Evolutionary conservation across 2,113 vertebrate species (phyloP).

Genomic region (Piaya cayana): DNA sequence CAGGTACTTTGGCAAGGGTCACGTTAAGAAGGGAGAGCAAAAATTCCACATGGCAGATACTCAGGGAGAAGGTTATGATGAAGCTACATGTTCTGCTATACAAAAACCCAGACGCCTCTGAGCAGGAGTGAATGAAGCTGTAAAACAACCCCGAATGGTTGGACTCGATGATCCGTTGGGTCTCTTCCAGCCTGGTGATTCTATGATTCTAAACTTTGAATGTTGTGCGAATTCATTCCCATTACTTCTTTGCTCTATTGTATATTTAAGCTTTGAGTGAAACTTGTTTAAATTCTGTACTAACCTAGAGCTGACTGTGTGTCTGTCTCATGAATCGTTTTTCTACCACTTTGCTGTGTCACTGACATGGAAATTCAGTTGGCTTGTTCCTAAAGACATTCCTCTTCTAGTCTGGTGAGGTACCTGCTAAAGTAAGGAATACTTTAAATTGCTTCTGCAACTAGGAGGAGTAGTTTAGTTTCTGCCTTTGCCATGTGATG

Average conservation of each 20-base stretch:
- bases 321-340: neutral
- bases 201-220: neutral
- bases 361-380: neutral
- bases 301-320: neutral
- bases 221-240: neutral
- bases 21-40: neutral
- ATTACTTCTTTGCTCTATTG: neutral
- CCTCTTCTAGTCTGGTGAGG: neutral
- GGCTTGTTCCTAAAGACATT: neutral
- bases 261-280: neutral
- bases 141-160: neutral
- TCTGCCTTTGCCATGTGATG: conserved; percentile 3
- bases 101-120: neutral
- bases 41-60: fast-evolving
- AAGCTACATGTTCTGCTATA: neutral
- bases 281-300: neutral
- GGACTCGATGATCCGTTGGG: too few relatives aligned
- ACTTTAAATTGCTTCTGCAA: neutral
- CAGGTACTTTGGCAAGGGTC: neutral
- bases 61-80: too few relatives aligned
- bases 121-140: neutral
- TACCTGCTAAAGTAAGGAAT: neutral
- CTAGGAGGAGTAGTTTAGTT: neutral
- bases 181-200: too few relatives aligned
- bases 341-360: neutral